Evolutionary conservation across 1,140 invertebrate genomes (phyloP).

Genomic region (Eriosoma lanigerum): DNA sequence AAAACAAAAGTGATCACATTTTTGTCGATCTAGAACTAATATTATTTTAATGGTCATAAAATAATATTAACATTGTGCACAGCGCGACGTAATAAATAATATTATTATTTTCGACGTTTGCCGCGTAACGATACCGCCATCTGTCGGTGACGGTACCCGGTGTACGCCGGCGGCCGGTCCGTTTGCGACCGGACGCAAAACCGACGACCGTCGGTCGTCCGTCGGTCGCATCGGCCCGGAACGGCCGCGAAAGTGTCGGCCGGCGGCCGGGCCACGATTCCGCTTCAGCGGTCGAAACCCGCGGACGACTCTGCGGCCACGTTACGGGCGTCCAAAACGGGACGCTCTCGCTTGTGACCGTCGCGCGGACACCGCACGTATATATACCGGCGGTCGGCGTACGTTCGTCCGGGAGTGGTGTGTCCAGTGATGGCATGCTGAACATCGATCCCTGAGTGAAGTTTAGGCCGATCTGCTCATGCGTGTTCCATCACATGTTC

Average conservation of each 20-base stretch:
- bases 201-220: not conserved
- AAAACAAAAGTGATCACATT: too few relatives aligned
- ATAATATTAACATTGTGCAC: too few relatives aligned
- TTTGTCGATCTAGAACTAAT: too few relatives aligned
- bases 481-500: conserved; percentile 51
- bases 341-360: not conserved
- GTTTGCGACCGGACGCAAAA: not conserved
- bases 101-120: too few relatives aligned
- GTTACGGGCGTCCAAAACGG: too few relatives aligned
- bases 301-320: too few relatives aligned
- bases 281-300: rapidly evolving
- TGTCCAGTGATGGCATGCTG: conserved; percentile 52
- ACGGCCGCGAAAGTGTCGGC: not conserved
- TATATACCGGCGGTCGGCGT: not conserved
- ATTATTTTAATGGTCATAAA: too few relatives aligned
- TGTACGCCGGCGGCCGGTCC: not conserved
- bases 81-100: too few relatives aligned
- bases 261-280: not conserved
- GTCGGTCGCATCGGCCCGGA: not conserved
- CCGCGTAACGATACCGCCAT: too few relatives aligned
- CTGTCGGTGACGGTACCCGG: not conserved
- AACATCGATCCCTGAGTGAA: conserved; percentile 52
- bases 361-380: not conserved
- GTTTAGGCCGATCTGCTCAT: conserved; percentile 51
- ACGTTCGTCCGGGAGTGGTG: not conserved